phyloP scores from a whole-genome alignment of 2,797 vertebrate genomes.

The Hapalemur alaotrensis region DNA sequence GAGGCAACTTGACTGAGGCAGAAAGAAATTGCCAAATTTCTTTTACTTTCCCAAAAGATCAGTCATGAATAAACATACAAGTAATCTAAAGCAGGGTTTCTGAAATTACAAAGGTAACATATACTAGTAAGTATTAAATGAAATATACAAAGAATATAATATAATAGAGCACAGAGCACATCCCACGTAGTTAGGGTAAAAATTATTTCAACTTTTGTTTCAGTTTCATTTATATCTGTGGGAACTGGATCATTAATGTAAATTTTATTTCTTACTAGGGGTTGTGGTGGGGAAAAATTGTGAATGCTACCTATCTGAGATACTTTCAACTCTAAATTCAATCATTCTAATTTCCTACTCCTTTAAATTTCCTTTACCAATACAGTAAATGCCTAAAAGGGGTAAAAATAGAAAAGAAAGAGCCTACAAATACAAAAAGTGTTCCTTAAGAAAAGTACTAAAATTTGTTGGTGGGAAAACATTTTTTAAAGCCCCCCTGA shows the following conservation, averaged over 20 bases:
- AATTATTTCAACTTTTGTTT: slow-evolving; percentile 8
- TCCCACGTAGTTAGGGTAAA: not conserved
- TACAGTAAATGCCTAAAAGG: not conserved
- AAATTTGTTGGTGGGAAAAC: not conserved
- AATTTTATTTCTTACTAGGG: not conserved
- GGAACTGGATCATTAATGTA: not conserved
- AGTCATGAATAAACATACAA: not conserved
- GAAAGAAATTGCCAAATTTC: not conserved
- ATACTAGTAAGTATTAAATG: not conserved
- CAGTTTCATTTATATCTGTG: slow-evolving; percentile 3
- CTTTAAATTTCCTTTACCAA: not conserved
- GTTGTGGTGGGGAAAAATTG: not conserved
- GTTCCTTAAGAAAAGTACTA: not conserved
- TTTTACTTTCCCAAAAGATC: not conserved
- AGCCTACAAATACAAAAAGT: not conserved
- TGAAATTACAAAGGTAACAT: not conserved
- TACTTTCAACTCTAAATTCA: not conserved
- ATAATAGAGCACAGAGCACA: not conserved
- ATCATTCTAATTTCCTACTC: not conserved
- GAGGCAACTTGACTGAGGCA: not conserved
- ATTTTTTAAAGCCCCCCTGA: not conserved
- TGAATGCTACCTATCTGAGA: not conserved
- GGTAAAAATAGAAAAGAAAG: not conserved
- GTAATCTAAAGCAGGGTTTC: not conserved
- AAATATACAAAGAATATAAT: not conserved